Conservation (phyloP, 2,113 vertebrate species). For the Onychorhynchus coronatus region DNA sequence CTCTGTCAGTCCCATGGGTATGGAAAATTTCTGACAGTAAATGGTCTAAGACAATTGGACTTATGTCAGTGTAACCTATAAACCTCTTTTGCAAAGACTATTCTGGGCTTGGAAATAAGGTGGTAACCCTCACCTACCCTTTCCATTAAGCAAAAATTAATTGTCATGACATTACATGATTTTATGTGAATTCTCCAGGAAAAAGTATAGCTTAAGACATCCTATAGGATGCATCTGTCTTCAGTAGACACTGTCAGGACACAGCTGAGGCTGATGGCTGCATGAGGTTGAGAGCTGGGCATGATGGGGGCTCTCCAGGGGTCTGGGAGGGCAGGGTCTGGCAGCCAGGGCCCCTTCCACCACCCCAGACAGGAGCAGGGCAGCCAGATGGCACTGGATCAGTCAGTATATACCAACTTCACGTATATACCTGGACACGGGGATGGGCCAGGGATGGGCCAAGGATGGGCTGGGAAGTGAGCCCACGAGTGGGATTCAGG, state of each 20-base stretch:
- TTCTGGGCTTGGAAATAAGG: neutral
- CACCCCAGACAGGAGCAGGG: rapidly evolving
- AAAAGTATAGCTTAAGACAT: neutral
- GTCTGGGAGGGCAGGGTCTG: rapidly evolving
- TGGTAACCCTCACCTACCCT: neutral
- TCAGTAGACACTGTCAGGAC: neutral
- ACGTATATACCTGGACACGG: rapidly evolving
- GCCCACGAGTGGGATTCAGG: rapidly evolving
- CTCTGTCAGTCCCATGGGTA: neutral
- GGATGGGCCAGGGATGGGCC: neutral
- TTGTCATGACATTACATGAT: neutral
- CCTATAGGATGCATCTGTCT: neutral
- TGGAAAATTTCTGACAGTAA: neutral
- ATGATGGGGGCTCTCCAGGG: rapidly evolving
- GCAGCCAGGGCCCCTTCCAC: neutral
- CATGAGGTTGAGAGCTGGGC: too few species aligned
- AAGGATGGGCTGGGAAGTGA: rapidly evolving
- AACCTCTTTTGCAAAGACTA: neutral
- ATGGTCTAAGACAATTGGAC: neutral
- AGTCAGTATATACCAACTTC: neutral
- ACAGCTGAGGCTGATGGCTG: too few species aligned
- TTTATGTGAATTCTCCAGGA: neutral
- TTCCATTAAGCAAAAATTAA: neutral
- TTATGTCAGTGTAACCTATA: neutral
- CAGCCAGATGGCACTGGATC: rapidly evolving